A percentile compares a stretch with the other conserved stretches of the same genome.
These are phyloP conservation scores for Sapajus apella DNA, from an alignment of 2,113 vertebrate species.

Conservation along the genomic window DNA sequence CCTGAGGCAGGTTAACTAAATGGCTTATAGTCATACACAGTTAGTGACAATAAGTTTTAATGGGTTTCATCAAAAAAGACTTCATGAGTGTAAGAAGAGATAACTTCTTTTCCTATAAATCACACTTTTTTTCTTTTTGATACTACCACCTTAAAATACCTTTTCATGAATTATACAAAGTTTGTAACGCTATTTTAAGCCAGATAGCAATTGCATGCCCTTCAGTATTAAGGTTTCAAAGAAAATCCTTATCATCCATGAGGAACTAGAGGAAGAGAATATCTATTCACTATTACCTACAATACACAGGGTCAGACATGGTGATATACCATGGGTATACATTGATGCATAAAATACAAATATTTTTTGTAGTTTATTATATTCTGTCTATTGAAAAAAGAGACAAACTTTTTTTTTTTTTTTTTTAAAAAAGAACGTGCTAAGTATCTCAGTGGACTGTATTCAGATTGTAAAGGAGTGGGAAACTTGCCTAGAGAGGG, in stretches of 20 bases:
- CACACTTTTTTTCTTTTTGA: not conserved
- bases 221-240: slow-evolving; percentile 33
- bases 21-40: not conserved
- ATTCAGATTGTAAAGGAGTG: not conserved
- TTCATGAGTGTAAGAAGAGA: not conserved
- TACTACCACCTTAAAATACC: not conserved
- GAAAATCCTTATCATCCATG: not conserved
- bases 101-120: not conserved
- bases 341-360: slow-evolving; percentile 23
- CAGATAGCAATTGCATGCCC: not conserved
- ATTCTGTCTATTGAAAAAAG: not conserved
- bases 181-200: not conserved
- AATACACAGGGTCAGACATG: not conserved
- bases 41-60: slow-evolving; percentile 27
- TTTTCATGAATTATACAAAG: slow-evolving; percentile 59
- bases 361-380: not conserved
- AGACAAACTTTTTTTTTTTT: not conserved
- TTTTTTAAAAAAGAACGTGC: no score
- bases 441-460: not conserved
- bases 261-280: not conserved
- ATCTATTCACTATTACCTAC: not conserved
- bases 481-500: not conserved
- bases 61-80: not conserved
- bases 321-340: not conserved
- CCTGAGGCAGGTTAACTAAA: not conserved